Evolutionary conservation across 2,113 vertebrate species (phyloP).

Genomic region (Clarias macrocephalus): DNA sequence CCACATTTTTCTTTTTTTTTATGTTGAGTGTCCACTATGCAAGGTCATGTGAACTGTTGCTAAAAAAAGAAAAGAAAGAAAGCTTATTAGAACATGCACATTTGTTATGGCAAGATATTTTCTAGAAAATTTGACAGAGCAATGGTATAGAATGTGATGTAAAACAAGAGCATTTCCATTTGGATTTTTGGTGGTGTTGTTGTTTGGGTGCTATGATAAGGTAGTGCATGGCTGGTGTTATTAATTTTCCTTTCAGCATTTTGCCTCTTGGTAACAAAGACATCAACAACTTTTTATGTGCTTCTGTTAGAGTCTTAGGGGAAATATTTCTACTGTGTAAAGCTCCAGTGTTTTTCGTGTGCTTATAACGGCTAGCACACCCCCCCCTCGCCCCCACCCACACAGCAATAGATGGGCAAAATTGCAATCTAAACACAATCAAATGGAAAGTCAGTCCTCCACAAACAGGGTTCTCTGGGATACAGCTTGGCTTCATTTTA

Average conservation of each 20-base stretch:
- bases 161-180: background rate
- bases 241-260: background rate
- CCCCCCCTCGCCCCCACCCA: no score
- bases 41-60: background rate
- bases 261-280: background rate
- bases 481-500: background rate
- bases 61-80: background rate
- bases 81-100: background rate
- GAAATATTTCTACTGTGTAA: background rate
- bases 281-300: background rate
- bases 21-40: background rate
- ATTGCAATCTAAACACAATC: background rate
- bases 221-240: background rate
- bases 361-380: background rate
- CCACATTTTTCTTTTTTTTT: background rate
- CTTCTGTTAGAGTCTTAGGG: background rate
- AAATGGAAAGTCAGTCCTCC: background rate
- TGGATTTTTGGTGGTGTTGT: no score
- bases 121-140: background rate
- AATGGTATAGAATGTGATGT: background rate
- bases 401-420: background rate
- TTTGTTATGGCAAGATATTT: background rate
- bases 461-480: background rate
- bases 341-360: background rate
- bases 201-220: background rate